Evolutionary conservation across 2,797 vertebrate species (phyloP).

Genomic region (Bovichtus variegatus): DNA sequence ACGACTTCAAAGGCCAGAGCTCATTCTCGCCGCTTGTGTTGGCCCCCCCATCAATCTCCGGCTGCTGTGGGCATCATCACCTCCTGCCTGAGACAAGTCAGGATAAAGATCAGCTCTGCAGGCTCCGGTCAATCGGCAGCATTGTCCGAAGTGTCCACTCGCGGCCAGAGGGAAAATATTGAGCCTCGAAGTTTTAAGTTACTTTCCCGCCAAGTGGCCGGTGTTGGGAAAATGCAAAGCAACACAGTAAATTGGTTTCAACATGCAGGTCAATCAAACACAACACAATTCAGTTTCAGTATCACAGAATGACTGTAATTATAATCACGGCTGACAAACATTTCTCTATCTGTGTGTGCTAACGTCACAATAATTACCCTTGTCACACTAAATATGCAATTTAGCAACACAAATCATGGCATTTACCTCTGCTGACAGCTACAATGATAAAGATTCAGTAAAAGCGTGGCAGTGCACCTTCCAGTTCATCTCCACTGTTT

Average conservation of each 20-base stretch:
- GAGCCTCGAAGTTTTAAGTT: constrained; percentile 26
- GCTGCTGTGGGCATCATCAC: constrained; percentile 85
- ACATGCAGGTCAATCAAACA: constrained; percentile 72
- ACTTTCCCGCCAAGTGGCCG: constrained; percentile 16
- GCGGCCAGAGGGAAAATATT: constrained; percentile 43
- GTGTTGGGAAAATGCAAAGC: constrained; percentile 34
- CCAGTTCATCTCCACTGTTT: constrained; percentile 83
- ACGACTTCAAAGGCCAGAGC: constrained; percentile 94
- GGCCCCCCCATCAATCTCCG: constrained; percentile 97
- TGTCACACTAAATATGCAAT: constrained; percentile 77
- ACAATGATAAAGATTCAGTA: constrained; percentile 70
- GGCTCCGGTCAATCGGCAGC: constrained; percentile 65
- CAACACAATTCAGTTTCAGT: constrained; percentile 67
- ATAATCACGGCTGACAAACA: constrained; percentile 77
- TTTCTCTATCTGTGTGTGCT: constrained; percentile 65
- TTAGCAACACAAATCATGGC: constrained; percentile 71
- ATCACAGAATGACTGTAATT: constrained; percentile 72
- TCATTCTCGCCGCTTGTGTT: constrained; percentile 89
- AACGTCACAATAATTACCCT: constrained; percentile 80
- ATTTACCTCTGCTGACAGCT: constrained; percentile 75
- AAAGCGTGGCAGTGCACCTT: constrained; percentile 79
- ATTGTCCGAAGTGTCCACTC: constrained; percentile 47
- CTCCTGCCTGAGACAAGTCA: constrained; percentile 75
- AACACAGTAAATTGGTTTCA: constrained; percentile 59
- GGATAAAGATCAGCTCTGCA: constrained; percentile 70